Evolutionary conservation across 2,113 vertebrate genomes (phyloP).

Genomic region (Phyllopteryx taeniolatus): DNA sequence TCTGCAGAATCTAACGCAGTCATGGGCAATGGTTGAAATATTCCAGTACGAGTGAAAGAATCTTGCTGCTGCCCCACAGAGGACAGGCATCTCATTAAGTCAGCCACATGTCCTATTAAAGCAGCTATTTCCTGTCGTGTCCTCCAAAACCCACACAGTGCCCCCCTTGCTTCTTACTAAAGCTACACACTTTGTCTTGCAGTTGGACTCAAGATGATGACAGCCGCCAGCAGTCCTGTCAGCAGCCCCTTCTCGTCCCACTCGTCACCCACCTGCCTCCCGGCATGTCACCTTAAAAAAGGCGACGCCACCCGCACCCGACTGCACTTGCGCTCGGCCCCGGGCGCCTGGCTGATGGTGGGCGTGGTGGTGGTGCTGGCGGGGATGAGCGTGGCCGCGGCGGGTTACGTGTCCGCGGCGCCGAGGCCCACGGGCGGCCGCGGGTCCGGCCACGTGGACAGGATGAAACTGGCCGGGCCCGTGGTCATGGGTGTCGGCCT

Average conservation of each 20-base stretch:
- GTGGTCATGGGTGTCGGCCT: conserved; percentile 96
- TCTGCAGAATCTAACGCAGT: neutral
- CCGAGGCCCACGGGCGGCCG: conserved; percentile 30
- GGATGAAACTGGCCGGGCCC: conserved; percentile 87
- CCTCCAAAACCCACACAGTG: conserved; percentile 10
- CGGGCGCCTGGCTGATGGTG: conserved; percentile 87
- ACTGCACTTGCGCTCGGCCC: conserved; percentile 83
- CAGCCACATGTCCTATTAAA: conserved; percentile 65
- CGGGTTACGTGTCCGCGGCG: conserved; percentile 82
- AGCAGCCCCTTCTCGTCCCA: conserved; percentile 51
- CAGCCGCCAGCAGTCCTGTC: conserved; percentile 55
- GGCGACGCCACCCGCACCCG: conserved; percentile 62
- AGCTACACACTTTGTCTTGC: conserved; percentile 3
- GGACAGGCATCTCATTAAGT: conserved; percentile 52
- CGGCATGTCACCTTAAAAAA: conserved; percentile 42
- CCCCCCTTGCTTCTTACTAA: conserved; percentile 5
- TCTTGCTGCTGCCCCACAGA: conserved; percentile 29
- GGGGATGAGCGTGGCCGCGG: conserved; percentile 86
- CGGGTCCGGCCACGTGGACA: conserved; percentile 71
- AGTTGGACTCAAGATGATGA: conserved; percentile 62
- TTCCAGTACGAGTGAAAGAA: neutral
- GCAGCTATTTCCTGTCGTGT: conserved; percentile 62
- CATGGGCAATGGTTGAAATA: neutral
- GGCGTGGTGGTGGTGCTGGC: conserved; percentile 85
- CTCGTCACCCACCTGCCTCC: conserved; percentile 45